These are phyloP conservation scores for Liposcelis brunnea DNA, from an alignment of 2,888 invertebrate species.

Conservation along the genomic window DNA sequence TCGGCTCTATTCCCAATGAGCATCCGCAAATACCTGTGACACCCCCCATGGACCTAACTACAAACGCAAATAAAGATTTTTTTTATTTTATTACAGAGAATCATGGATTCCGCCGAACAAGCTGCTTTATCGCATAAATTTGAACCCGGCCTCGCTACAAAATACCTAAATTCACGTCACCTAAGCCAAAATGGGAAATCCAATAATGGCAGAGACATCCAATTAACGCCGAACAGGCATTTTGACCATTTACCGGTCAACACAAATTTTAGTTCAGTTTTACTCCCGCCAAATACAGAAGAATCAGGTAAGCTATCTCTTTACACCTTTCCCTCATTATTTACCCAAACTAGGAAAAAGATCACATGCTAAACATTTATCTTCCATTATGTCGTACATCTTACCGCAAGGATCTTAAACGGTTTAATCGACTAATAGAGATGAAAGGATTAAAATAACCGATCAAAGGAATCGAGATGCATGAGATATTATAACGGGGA, in stretches of 20 bases:
- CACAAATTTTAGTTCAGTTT: constrained; percentile 67
- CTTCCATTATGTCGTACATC: no score
- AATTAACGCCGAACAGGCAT: constrained; percentile 58
- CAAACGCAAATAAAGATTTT: no score
- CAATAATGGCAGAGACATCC: constrained; percentile 50
- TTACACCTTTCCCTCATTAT: no score
- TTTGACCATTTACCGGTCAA: constrained; percentile 77
- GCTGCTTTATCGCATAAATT: constrained; percentile 48
- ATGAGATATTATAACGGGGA: no score
- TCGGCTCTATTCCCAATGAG: no score
- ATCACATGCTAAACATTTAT: background rate
- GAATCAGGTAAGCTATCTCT: constrained; percentile 43
- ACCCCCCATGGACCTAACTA: background rate
- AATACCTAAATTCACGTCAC: constrained; percentile 67
- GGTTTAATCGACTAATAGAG: no score
- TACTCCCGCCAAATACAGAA: constrained; percentile 66
- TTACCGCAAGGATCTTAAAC: no score
- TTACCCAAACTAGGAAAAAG: background rate
- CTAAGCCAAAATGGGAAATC: constrained; percentile 56
- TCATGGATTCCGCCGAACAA: constrained; percentile 82
- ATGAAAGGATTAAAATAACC: no score
- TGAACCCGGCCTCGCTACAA: constrained; percentile 40
- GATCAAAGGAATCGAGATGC: no score
- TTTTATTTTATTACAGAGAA: constrained; percentile 40
- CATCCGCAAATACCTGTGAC: no score